Evolutionary conservation across 2,797 vertebrate species (phyloP).

Genomic region (Diceros bicornis): DNA sequence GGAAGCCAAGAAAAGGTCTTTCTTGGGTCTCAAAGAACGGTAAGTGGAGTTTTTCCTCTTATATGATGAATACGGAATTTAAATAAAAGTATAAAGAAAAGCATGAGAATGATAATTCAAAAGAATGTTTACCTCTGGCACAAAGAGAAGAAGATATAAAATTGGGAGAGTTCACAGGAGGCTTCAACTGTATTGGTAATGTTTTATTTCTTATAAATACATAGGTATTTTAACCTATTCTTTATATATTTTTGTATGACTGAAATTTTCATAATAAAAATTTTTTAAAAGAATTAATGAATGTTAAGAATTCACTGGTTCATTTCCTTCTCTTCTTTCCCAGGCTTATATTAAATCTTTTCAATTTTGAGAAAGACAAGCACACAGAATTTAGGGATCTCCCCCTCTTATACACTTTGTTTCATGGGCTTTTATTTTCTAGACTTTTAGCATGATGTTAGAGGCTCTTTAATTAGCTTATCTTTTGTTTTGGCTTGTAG

Average conservation of each 20-base stretch:
- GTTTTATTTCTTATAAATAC: conserved; percentile 60
- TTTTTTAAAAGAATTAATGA: conserved; percentile 50
- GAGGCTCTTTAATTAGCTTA: conserved; percentile 54
- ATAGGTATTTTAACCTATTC: conserved; percentile 29
- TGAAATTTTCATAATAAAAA: conserved; percentile 49
- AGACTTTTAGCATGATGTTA: conserved; percentile 59
- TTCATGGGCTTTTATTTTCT: conserved; percentile 28
- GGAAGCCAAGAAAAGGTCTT: conserved; percentile 48
- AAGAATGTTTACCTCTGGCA: neutral
- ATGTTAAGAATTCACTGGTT: conserved; percentile 51
- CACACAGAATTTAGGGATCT: conserved; percentile 47
- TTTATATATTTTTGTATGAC: conserved; percentile 17
- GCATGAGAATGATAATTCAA: conserved; percentile 8
- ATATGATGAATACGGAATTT: conserved; percentile 46
- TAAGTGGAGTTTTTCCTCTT: neutral
- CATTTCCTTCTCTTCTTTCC: conserved; percentile 18
- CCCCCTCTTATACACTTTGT: neutral
- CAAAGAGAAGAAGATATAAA: conserved; percentile 11
- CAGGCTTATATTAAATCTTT: conserved; percentile 28
- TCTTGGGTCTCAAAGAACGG: neutral
- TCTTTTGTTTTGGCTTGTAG: conserved; percentile 60
- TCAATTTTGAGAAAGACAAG: conserved; percentile 63
- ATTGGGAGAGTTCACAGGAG: neutral
- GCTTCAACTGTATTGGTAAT: neutral
- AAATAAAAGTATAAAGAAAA: conserved; percentile 45